These are phyloP conservation scores for Resseliella maxima DNA, from an alignment of 2,888 invertebrate species.

Conservation along the genomic window DNA sequence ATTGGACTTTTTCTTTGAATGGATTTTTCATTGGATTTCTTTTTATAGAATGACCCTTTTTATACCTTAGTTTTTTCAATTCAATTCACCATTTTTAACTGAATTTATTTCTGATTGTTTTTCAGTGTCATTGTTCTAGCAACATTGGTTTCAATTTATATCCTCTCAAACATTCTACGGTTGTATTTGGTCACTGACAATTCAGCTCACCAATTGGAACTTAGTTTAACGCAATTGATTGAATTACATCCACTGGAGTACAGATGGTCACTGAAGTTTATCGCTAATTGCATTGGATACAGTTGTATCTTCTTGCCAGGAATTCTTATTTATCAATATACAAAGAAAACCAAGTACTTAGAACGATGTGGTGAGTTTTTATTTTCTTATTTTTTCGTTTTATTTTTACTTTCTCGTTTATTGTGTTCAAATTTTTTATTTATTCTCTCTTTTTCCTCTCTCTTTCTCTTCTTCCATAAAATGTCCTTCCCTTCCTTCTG, in stretches of 20 bases:
- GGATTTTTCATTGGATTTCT: no score
- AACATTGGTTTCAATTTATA: conserved; percentile 65
- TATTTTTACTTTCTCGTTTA: no score
- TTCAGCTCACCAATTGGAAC: conserved; percentile 61
- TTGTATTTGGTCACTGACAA: conserved; percentile 62
- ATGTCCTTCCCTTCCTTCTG: no score
- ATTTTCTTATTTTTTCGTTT: no score
- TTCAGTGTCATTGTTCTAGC: conserved; percentile 63
- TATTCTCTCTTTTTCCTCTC: conserved; percentile 40
- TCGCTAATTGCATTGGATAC: conserved; percentile 87
- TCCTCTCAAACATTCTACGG: conserved; percentile 65
- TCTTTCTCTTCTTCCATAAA: conserved; percentile 19
- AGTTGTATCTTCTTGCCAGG: conserved; percentile 89
- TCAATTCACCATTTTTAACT: not conserved
- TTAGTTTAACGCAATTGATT: conserved; percentile 66
- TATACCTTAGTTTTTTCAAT: no score
- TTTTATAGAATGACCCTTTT: no score
- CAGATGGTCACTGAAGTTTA: conserved; percentile 81
- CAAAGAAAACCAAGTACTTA: conserved; percentile 80
- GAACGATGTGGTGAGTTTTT: conserved; percentile 76
- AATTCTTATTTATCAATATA: conserved; percentile 83
- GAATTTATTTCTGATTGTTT: not conserved
- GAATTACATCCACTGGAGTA: conserved; percentile 70
- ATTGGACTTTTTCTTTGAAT: no score
- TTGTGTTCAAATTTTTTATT: not conserved